Evolutionary conservation across 2,888 invertebrate genomes (phyloP), one percentile per base, ranked within the genome.

Genomic region (Serripes groenlandicus): DNA sequence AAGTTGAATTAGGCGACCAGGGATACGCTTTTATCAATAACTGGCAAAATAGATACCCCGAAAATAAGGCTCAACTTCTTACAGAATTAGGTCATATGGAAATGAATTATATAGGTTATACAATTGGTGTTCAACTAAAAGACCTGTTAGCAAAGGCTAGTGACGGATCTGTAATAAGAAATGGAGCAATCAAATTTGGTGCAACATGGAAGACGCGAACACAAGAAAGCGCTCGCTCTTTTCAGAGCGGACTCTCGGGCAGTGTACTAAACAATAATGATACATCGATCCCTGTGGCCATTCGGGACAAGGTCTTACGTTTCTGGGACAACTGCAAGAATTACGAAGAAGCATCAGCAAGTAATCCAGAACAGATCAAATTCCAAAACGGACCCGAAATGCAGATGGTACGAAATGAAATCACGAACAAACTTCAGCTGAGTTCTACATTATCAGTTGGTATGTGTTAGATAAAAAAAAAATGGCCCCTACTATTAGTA

Each of bases 181-280:
- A 80, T 0, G 78, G 81, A 11, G 80, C 86, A 34, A 83, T 93
- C 62, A 73, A 83, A 32, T 91, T 93, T 76, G 87, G 90, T 37
- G 88, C 90, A 9, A 93, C 93, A 0, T 89, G 89, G 42, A 90
- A 90, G 76, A 86, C 90, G 34, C 83, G 94, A 75, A 92, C 93
- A 5, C 85, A 88, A 70, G 89, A 90, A 74, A 94, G 94, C 74
- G 92, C 91, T 35, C 78, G 86, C 30, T 88, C 89, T 11, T 94
- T 94, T 84, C 87, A 89, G 75, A 85, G 88, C 54, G 93, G 92
- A 34, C 81, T 94, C 68, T 60, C 78, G 21, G 80, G 69, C 11
- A 74, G 75, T 15, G 26, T 75, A 28, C 49, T 66, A n/a, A 68
- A 71, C 9, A 54, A 37, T 21, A 75, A 78, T 18, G 42, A 52